phyloP scores from a whole-genome alignment of 2,888 invertebrate genomes.

The Epinotia nisella region DNA sequence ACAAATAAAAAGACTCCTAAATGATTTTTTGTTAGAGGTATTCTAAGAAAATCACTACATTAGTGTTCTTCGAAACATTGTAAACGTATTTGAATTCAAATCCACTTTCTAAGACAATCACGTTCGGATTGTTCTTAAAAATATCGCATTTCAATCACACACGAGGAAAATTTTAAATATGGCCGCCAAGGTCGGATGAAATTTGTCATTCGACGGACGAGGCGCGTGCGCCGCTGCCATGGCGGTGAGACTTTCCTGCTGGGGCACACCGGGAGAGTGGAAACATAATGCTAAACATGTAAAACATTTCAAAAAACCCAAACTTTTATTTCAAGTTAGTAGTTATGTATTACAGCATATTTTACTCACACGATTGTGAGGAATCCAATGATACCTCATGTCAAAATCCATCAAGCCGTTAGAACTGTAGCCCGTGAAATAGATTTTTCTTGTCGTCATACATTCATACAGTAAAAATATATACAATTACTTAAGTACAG shows the following conservation, averaged over 20 bases:
- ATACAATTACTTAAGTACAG: too few relatives aligned
- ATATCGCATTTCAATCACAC: constrained; percentile 75
- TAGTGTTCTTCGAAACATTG: constrained; percentile 13
- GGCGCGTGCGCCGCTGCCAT: constrained; percentile 66
- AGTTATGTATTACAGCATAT: too few relatives aligned
- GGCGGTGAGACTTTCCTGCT: constrained; percentile 72
- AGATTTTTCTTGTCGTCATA: too few relatives aligned
- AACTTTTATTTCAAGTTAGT: too few relatives aligned
- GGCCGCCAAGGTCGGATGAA: constrained; percentile 77
- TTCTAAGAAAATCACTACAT: constrained; percentile 3
- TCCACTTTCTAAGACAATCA: constrained; percentile 34
- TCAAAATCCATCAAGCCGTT: too few relatives aligned
- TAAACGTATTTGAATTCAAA: constrained; percentile 13
- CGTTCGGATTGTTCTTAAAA: constrained; percentile 45
- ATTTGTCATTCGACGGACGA: constrained; percentile 75
- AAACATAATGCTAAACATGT: too few relatives aligned
- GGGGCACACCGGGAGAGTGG: constrained; percentile 62
- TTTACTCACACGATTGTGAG: too few relatives aligned
- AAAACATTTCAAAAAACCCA: too few relatives aligned
- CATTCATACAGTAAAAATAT: too few relatives aligned
- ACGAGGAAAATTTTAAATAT: constrained; percentile 75
- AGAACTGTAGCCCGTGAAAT: too few relatives aligned
- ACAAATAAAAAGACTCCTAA: too few relatives aligned
- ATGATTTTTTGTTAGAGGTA: background rate
- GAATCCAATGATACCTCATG: too few relatives aligned